Percentiles rank a stretch among this genome's conserved stretches.
Evolutionary conservation across 92 coral and sea anemone genomes (phyloP).

Genomic region (Palythoa caribaeorum): DNA sequence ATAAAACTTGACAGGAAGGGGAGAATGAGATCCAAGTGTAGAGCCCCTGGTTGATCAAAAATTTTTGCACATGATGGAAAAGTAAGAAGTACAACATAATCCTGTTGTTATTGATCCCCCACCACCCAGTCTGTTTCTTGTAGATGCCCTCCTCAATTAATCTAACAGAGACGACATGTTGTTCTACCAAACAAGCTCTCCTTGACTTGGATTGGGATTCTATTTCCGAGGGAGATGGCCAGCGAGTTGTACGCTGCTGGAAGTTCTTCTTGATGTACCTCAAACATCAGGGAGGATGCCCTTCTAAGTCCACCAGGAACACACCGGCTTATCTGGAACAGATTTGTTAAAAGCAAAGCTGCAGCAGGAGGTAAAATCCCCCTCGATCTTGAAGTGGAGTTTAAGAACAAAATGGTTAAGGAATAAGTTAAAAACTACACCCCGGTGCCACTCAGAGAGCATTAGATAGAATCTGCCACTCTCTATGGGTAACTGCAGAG

Average conservation of each 20-base stretch:
- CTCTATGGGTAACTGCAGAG: conserved; percentile 67
- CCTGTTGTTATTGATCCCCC: conserved; percentile 54
- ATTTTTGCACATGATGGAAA: conserved; percentile 76
- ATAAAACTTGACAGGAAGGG: neutral
- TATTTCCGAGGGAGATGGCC: conserved; percentile 71
- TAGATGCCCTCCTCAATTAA: neutral
- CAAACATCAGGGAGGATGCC: conserved; percentile 72
- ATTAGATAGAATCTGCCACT: conserved; percentile 73
- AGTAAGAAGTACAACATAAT: conserved; percentile 66
- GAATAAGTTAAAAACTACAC: neutral
- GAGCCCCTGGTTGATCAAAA: conserved; percentile 65
- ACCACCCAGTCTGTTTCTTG: conserved; percentile 16
- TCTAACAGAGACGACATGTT: conserved; percentile 68
- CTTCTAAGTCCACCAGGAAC: conserved; percentile 78
- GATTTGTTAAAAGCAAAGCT: conserved; percentile 41
- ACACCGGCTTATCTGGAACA: conserved; percentile 62
- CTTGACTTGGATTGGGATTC: conserved; percentile 65
- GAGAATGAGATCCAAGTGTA: neutral
- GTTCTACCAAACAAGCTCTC: conserved; percentile 72
- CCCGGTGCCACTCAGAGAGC: conserved; percentile 63
- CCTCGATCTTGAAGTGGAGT: conserved; percentile 68
- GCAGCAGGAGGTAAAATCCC: conserved; percentile 51
- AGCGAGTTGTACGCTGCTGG: conserved; percentile 74
- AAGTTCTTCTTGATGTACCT: conserved; percentile 75
- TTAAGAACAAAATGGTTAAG: conserved; percentile 71